Base-by-base conservation (phyloP, 2,888 invertebrate genomes). In the Drosophila sordidapex region DNA sequence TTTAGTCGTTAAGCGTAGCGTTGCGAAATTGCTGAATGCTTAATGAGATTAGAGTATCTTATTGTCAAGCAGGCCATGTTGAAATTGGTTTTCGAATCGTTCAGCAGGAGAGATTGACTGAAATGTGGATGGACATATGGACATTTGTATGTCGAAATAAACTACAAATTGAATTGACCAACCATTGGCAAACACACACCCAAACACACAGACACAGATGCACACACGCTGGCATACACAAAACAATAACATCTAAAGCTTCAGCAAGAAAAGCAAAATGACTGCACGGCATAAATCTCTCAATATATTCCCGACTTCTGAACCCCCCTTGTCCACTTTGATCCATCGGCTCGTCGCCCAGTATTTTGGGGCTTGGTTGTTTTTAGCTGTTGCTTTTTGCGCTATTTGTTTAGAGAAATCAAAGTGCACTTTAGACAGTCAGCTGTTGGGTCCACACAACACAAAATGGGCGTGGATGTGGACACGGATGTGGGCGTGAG, bases 131-230 rank as follows among this genome's bases (percentile, higher is more conserved):
- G 57, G 40, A 5, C 57, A 57, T 25, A 57, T 31, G 57, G 21
- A 6, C 40, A 57, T 31, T 40, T 57, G 57, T 21, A 31, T 43
- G 43, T 57, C 43, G 18, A 57, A 57, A 43, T 57, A 57, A 57
- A 57, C 43, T 65, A 70, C 75, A 82, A 79, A 82, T 82, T 68
- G 69, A 80, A 79, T 82, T 75, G 71, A 70, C 70, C 74, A 46
- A 29, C 35, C 67, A 49, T 48, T 59, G 61, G 46, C 15, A 58
- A 31, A 4, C 31, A 31, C 56, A 54, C 48, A 29, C 29, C 51
- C 35, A 71, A 33, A 57, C 7, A n/a, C 2, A 13, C 40, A 25
- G 11, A 61, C 43, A 53, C 8, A 36, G 36, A 66, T 29, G 56
- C 10, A 27, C 4, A 21, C 38, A n/a, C 6, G 31, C 31, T 31